Percentiles rank a stretch among this genome's conserved stretches.
phyloP scores from a whole-genome alignment of 2,113 vertebrate genomes.

The Spizaetus ornatus region DNA sequence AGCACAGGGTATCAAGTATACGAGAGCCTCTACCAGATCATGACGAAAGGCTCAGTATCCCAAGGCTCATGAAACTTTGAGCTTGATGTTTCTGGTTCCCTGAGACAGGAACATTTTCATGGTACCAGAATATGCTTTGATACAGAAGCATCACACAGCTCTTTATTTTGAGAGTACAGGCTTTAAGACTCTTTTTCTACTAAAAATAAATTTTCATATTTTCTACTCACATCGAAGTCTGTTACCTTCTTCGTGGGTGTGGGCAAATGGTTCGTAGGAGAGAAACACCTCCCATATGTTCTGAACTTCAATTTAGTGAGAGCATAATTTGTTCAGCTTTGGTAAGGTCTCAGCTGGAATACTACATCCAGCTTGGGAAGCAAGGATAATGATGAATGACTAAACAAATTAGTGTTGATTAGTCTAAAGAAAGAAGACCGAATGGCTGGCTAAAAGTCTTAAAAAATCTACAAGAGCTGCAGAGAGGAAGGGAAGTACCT shows the following conservation, averaged over 20 bases:
- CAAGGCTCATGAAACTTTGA: background rate
- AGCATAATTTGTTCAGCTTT: background rate
- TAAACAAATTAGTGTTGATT: background rate
- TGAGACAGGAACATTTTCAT: background rate
- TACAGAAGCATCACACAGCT: background rate
- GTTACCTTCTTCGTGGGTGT: background rate
- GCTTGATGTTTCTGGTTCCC: background rate
- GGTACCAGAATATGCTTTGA: background rate
- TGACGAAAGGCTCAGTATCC: background rate
- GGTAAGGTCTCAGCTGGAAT: background rate
- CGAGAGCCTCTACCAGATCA: background rate
- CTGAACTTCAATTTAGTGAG: background rate
- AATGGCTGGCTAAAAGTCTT: background rate
- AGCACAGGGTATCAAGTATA: background rate
- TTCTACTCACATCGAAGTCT: background rate
- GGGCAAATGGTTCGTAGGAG: background rate
- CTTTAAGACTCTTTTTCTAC: background rate
- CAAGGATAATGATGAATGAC: background rate
- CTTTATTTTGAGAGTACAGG: background rate
- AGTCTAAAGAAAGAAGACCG: background rate
- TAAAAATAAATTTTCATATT: background rate
- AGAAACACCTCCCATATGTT: background rate
- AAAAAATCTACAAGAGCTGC: background rate
- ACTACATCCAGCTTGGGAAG: background rate
- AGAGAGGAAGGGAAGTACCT: background rate